Base-by-base conservation (phyloP, 2,888 invertebrate genomes). In the Coleophora deauratella region DNA sequence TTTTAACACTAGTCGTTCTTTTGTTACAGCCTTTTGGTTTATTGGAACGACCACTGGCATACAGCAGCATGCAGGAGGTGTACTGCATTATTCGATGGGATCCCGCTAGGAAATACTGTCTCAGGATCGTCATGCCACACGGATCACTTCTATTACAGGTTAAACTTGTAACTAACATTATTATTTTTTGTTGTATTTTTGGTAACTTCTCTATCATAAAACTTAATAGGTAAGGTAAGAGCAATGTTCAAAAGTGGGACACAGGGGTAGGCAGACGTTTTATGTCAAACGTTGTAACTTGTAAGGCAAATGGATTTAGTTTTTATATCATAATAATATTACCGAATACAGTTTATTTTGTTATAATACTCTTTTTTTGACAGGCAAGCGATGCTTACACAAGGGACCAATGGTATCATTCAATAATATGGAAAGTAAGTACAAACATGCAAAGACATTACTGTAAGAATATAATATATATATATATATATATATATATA, bases 371-470 rank as follows among this genome's bases (percentile, higher is more conserved):
- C 6, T 6, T 21, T 21, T 21, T 3, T 21, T 21, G 21, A 36
- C 88, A 93, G 91, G 91, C 92, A 30, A 91, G 89, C 60, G 93
- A 92, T 64, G 89, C 90, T 34, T 93, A 93, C 63, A 88, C 91
- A n/a, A 82, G 94, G 66, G 93, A 94, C 84, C 93, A 94, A 72
- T 94, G 93, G 93, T 90, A 90, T 51, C 90, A 93, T 67, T 93
- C 94, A 40, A 91, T 94, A 57, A 81, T 91, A 46, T 94, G 93
- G 93, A 90, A 89, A 88, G 93, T 93, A 72, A 81, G 87, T 62
- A 45, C 27, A 27, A 9, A 8, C 11, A 6, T 14, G 10, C 21
- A 7, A 11, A 6, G 9, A 31, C 7, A 11, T 38, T 11, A 32
- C 1, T 27, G 14, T 28, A 2, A 9, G 28, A 28, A 9, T n/a